A percentile compares a stretch with the other conserved stretches of the same genome.
These are phyloP conservation scores for Cryptomyrus ogoouensis DNA, from an alignment of 2,113 vertebrate genomes.

Conservation along the genomic window DNA sequence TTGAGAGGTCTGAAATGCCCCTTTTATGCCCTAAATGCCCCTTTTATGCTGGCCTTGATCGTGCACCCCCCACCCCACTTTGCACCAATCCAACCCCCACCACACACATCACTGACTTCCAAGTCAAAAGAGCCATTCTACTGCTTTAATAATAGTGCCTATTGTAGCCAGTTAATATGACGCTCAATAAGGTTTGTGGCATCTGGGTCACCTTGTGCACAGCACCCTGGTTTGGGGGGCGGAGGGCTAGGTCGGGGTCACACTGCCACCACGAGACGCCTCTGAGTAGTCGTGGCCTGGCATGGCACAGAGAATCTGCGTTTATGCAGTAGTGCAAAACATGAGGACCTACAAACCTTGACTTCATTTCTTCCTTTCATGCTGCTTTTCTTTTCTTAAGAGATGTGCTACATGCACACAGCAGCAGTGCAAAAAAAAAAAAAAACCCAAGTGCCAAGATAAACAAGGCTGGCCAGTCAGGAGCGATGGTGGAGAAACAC, in stretches of 20 bases:
- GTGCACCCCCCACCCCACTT: constrained; percentile 6
- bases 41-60: background rate
- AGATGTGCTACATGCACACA: background rate
- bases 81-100: background rate
- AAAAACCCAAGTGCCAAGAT: background rate
- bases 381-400: background rate
- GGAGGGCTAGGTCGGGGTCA: background rate
- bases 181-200: constrained; percentile 1
- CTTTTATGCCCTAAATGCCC: constrained; percentile 27
- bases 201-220: constrained; percentile 20
- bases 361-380: background rate
- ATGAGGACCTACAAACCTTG: background rate
- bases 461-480: background rate
- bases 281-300: no score
- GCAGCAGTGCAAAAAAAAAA: background rate
- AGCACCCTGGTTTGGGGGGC: background rate
- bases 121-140: constrained; percentile 27
- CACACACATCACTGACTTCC: constrained; percentile 1
- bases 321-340: background rate
- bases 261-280: background rate
- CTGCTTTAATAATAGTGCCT: constrained; percentile 22
- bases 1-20: constrained; percentile 5
- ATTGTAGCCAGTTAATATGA: constrained; percentile 23
- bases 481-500: constrained; percentile 32
- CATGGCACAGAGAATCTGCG: background rate